Evolutionary conservation across 1,140 invertebrate species (phyloP), one percentile per base, ranked within the genome.

Genomic region (Eriocheir sinensis): DNA sequence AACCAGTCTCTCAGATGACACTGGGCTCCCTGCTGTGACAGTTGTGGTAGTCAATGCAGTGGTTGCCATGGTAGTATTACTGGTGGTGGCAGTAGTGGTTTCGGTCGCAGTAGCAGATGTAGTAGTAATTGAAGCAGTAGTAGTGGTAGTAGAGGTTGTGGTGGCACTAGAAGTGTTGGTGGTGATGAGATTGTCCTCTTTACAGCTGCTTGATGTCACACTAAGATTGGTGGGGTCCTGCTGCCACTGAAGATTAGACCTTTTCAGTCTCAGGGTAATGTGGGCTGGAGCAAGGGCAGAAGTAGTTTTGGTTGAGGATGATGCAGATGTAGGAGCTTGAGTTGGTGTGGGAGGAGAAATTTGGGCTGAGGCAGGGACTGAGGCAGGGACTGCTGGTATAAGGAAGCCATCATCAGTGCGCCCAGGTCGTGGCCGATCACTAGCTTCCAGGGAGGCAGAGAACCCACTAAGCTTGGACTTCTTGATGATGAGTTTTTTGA

Each of bases 361-460:
- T 44, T 38, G 88, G 60, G 60, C 60, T 6, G 21, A 86, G 34
- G 53, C 40, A 9, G 94, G 89, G 9, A 30, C n/a, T 15, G 91
- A 17, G 21, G 32, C 81, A 32, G 94, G 94, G 12, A 32, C 12
- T 6, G 79, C 17, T 17, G 94, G 94, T 12, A 94, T 94, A 9
- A 92, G 17, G 86, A 94, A 94, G 44, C 94, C 94, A 92, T 94
- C 94, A n/a, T 92, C 94, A 17, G 94, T 91, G 27, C 27, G 79
- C 34, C 86, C 88, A 6, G 79, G 34, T 72, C 34, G 81, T 30
- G 80, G 72, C n/a, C 41, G 83, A 88, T 91, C 89, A 41, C 81
- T 21, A 21, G 94, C 34, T 86, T 94, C 94, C 40, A 91, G 32
- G 8, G 89, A 83, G 41, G 94, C 91, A 27, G 94, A 94, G 72